These are phyloP conservation scores for Saccostrea cuccullata DNA, from an alignment of 1,140 invertebrate species.

Conservation along the genomic window DNA sequence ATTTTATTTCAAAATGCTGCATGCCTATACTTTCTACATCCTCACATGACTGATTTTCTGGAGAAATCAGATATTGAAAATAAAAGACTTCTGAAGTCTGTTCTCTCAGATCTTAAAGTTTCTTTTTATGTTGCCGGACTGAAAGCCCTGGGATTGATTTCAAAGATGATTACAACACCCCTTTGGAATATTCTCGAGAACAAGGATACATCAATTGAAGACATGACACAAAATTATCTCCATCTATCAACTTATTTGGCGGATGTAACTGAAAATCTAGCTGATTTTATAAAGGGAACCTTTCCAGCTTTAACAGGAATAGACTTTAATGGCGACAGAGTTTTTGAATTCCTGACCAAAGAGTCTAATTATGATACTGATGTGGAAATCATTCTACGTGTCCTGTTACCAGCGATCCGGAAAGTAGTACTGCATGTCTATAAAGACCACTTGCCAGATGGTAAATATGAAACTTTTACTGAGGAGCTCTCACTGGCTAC, in stretches of 20 bases:
- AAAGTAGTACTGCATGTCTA: too few species aligned
- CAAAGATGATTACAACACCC: conserved; percentile 56
- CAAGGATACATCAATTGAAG: conserved; percentile 25
- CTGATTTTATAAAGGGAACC: conserved; percentile 44
- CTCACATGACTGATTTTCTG: too few species aligned
- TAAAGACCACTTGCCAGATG: too few species aligned
- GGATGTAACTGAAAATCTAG: conserved; percentile 24
- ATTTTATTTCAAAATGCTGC: too few species aligned
- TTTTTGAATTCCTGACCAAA: too few species aligned
- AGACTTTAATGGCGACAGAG: neutral
- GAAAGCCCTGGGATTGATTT: conserved; percentile 54
- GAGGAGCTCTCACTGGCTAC: too few species aligned
- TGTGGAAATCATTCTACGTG: too few species aligned
- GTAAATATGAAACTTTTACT: too few species aligned
- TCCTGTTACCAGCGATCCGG: too few species aligned
- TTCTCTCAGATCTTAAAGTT: conserved; percentile 45
- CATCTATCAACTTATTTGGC: conserved; percentile 17
- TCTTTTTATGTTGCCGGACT: conserved; percentile 53
- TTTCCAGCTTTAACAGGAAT: conserved; percentile 26
- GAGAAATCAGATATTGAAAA: conserved; percentile 38
- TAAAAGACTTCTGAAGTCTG: conserved; percentile 44
- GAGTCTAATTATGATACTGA: too few species aligned
- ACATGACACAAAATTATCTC: conserved; percentile 26
- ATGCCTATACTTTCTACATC: too few species aligned
- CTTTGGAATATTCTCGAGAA: conserved; percentile 50